phyloP scores from a whole-genome alignment of 2,888 invertebrate genomes.

The Leptopilina myrica region DNA sequence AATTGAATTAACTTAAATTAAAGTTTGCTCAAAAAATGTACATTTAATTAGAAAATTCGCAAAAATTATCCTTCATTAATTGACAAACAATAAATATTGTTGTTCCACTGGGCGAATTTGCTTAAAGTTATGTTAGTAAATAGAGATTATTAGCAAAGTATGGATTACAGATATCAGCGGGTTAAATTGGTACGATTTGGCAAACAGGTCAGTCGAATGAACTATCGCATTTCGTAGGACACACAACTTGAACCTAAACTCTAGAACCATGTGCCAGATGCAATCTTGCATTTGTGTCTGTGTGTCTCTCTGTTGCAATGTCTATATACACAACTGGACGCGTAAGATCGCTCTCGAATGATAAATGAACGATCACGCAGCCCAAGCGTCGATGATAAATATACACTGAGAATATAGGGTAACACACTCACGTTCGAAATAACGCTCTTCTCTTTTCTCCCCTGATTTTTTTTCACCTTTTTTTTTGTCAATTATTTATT shows the following conservation, averaged over 20 bases:
- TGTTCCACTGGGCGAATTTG: background rate
- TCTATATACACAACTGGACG: conserved; percentile 9
- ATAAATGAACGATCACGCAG: conserved; percentile 38
- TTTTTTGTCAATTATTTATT: too few relatives aligned
- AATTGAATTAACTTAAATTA: too few relatives aligned
- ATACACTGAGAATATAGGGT: conserved; percentile 15
- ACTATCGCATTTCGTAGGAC: conserved; percentile 18
- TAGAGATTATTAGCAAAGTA: conserved; percentile 17
- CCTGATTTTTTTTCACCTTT: too few relatives aligned
- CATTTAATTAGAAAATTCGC: too few relatives aligned
- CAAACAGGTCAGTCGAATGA: conserved; percentile 28
- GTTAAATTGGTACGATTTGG: conserved; percentile 20
- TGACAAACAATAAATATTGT: too few relatives aligned
- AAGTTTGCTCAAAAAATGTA: too few relatives aligned
- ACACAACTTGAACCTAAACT: conserved; percentile 27
- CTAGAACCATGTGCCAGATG: conserved; percentile 24
- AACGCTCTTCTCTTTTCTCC: conserved; percentile 9
- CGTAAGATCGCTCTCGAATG: conserved; percentile 25
- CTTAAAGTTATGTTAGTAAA: conserved; percentile 10
- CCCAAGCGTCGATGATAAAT: conserved; percentile 20
- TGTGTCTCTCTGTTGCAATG: background rate
- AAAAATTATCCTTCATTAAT: too few relatives aligned
- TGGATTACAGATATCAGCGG: conserved; percentile 1
- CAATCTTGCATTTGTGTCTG: background rate
- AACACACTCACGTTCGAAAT: conserved; percentile 14